Evolutionary conservation across 2,888 invertebrate genomes (phyloP).

Genomic region (Cosmia pyralina): DNA sequence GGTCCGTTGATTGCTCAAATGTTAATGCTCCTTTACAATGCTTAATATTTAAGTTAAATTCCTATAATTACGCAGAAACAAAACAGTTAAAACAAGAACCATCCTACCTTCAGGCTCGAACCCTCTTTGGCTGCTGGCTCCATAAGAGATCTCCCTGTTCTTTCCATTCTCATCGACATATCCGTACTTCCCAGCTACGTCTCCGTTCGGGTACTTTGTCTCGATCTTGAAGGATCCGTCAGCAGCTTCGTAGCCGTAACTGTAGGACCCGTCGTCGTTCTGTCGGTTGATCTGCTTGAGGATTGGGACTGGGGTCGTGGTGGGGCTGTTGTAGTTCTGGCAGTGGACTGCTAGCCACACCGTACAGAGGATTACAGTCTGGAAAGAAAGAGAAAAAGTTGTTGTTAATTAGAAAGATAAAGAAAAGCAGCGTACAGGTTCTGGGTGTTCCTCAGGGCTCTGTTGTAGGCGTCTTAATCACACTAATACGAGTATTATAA

Average conservation of each 20-base stretch:
- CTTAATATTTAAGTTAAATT: too few species aligned
- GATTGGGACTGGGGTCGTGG: conserved; percentile 94
- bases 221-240: conserved; percentile 97
- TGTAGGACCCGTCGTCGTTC: conserved; percentile 96
- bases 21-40: too few species aligned
- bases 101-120: conserved; percentile 94
- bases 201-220: conserved; percentile 95
- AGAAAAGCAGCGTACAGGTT: neutral
- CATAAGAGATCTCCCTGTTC: conserved; percentile 95
- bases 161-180: conserved; percentile 95
- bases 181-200: conserved; percentile 97
- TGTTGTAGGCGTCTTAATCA: neutral
- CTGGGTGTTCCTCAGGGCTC: neutral
- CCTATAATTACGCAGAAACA: conserved; percentile 26
- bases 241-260: conserved; percentile 96
- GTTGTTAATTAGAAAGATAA: neutral
- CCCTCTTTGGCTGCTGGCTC: conserved; percentile 94
- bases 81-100: conserved; percentile 16
- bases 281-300: conserved; percentile 95
- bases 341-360: conserved; percentile 70
- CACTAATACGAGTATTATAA: too few species aligned
- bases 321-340: conserved; percentile 89
- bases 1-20: too few species aligned
- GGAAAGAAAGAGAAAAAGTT: conserved; percentile 57
- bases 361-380: conserved; percentile 70